Percentiles rank a stretch among this genome's conserved stretches.
Conservation (phyloP, 2,797 vertebrate species). For the Dromococcyx pavoninus region DNA sequence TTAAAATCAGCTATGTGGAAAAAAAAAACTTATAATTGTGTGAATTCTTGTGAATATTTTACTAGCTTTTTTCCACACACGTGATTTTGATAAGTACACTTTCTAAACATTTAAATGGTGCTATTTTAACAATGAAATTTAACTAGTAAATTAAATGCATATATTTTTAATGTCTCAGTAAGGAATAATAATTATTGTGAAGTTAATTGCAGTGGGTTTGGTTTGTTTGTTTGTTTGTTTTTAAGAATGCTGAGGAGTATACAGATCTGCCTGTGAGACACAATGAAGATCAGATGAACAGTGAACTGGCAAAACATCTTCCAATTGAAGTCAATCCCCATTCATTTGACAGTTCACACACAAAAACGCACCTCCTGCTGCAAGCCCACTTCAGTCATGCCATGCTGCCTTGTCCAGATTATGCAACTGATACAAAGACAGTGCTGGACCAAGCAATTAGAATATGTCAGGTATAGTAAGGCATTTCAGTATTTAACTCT, state of each 20-base stretch:
- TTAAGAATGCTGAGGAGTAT: conserved; percentile 94
- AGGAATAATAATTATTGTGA: background rate
- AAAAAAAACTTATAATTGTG: background rate
- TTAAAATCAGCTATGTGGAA: background rate
- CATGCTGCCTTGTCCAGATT: conserved; percentile 91
- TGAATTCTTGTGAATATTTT: background rate
- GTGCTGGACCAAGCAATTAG: conserved; percentile 95
- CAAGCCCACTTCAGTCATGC: conserved; percentile 93
- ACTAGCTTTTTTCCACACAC: background rate
- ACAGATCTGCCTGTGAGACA: conserved; percentile 95
- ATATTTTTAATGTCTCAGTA: background rate
- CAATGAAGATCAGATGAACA: conserved; percentile 98
- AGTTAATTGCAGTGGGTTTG: background rate
- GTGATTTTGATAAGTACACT: background rate
- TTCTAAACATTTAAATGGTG: background rate
- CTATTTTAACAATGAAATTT: background rate
- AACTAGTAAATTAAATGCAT: background rate
- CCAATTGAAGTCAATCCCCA: conserved; percentile 91
- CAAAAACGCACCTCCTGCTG: conserved; percentile 92
- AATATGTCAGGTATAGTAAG: conserved; percentile 89
- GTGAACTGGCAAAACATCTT: conserved; percentile 90
- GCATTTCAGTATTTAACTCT: background rate
- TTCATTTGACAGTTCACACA: conserved; percentile 93
- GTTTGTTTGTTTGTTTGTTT: background rate
- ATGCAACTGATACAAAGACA: conserved; percentile 93